Base-by-base conservation (phyloP, 2,888 invertebrate genomes). In the Reticulitermes lucifugus region DNA sequence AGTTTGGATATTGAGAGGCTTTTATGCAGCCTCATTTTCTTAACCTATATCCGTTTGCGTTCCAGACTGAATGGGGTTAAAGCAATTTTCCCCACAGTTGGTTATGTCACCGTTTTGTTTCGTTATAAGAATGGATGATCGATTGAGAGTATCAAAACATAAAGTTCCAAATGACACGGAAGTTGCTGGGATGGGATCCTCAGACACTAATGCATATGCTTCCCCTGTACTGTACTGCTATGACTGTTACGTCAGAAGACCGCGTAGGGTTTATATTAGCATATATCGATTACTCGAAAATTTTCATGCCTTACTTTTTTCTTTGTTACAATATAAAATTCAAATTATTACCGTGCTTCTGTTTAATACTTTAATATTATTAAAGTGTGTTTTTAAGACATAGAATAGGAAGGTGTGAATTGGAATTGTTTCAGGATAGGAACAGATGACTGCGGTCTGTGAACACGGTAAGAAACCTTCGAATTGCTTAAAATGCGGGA, bases 121-220 rank as follows among this genome's bases (percentile, higher is more conserved):
- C 73, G 41, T 73, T 73, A 73, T 0, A 73, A 73, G 7, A 73
- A 73, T 73, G 73, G 41, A 73, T 41, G 73, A 73, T 73, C 73
- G 73, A 73, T 73, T 73, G 35, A 29, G 41, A 18, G 41, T 41
- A 73, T 73, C 35, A 73, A 41, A 73, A 73, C 41, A 14, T 18
- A 21, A 5, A 2, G 35, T 41, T 6, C 14, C 73, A 41, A 73
- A 73, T 73, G 73, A 73, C 21, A 18, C 41, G 73, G 73, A 41
- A 35, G 41, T 18, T 41, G 6, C 18, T 7, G 73, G 7, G 73
- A 73, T 73, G 41, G 22, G 41, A 12, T 35, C 73, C 25, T 70
- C 25, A 10, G 25, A 12, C 70, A 3, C 25, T 25, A n/a, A 29
- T 29, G 70, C 46, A 71, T 60, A 22, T 60, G 60, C 9, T 35